These are phyloP conservation scores for Bombylius major DNA, from an alignment of 2,888 invertebrate genomes.

Conservation along the genomic window DNA sequence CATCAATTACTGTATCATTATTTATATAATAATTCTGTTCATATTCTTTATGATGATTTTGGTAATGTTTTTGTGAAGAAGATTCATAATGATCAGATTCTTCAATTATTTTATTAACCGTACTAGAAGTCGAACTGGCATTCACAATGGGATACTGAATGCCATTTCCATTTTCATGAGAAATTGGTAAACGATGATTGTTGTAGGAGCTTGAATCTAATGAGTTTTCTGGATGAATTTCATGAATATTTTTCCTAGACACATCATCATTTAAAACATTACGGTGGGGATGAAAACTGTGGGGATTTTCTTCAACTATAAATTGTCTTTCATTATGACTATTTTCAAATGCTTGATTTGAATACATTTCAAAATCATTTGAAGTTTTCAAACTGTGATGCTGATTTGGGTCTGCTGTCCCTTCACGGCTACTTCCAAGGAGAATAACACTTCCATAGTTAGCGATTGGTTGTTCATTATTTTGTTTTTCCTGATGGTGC, in stretches of 20 bases:
- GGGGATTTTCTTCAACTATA: background rate
- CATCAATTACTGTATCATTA: background rate
- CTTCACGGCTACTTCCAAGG: background rate
- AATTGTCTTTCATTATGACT: background rate
- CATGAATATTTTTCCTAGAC: background rate
- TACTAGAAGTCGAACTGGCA: background rate
- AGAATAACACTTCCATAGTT: slow-evolving; percentile 6
- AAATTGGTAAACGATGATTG: background rate
- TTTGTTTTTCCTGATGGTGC: background rate
- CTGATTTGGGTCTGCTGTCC: background rate
- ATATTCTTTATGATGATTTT: no score
- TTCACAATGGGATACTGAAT: background rate
- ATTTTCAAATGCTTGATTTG: background rate
- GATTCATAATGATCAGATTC: background rate
- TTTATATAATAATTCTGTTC: background rate
- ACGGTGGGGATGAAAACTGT: background rate
- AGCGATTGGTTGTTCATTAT: background rate
- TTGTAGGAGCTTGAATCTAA: background rate
- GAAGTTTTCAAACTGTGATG: background rate
- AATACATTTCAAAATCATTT: background rate
- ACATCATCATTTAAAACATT: background rate
- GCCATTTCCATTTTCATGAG: background rate
- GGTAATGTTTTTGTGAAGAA: background rate
- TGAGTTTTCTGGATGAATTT: background rate
- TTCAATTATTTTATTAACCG: background rate